Conservation (phyloP, 2,797 vertebrate genomes). For the Betta splendens region DNA sequence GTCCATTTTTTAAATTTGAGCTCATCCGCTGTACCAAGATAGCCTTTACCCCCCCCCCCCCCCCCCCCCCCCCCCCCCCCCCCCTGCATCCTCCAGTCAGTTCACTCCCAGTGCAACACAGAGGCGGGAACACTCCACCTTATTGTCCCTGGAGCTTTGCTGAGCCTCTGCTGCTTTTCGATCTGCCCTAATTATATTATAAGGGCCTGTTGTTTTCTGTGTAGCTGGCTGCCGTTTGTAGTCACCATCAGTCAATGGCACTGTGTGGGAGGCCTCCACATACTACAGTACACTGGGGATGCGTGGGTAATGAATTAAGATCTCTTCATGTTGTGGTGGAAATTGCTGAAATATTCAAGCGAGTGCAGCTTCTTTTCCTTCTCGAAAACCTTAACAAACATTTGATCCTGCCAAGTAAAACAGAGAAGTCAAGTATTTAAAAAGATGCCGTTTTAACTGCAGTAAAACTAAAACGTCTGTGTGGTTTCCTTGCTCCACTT, state of each 20-base stretch:
- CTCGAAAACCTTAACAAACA: slow-evolving; percentile 9
- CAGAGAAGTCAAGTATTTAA: not conserved
- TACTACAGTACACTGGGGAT: slow-evolving; percentile 38
- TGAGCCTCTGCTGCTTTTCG: slow-evolving; percentile 55
- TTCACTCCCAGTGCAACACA: slow-evolving; percentile 64
- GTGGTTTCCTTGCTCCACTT: not conserved
- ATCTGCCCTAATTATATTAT: slow-evolving; percentile 71
- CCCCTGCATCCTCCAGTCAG: slow-evolving; percentile 53
- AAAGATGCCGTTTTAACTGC: not conserved
- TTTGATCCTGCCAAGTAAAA: not conserved
- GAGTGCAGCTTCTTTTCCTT: not conserved
- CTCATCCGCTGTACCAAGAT: slow-evolving; percentile 47
- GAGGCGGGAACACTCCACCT: slow-evolving; percentile 61
- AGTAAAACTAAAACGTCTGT: not conserved
- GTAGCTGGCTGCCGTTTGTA: slow-evolving; percentile 57
- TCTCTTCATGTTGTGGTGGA: slow-evolving; percentile 34
- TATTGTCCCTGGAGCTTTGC: slow-evolving; percentile 59
- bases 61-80: too few species aligned
- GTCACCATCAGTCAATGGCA: slow-evolving; percentile 66
- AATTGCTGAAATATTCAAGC: slow-evolving; percentile 22
- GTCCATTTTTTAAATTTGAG: slow-evolving; percentile 31
- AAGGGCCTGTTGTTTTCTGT: slow-evolving; percentile 65
- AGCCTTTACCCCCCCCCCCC: too few species aligned
- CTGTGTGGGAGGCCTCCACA: slow-evolving; percentile 63
- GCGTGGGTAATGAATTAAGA: slow-evolving; percentile 58